Evolutionary conservation across 2,888 invertebrate genomes (phyloP).

Genomic region (Nematopogon swammerdamellus): DNA sequence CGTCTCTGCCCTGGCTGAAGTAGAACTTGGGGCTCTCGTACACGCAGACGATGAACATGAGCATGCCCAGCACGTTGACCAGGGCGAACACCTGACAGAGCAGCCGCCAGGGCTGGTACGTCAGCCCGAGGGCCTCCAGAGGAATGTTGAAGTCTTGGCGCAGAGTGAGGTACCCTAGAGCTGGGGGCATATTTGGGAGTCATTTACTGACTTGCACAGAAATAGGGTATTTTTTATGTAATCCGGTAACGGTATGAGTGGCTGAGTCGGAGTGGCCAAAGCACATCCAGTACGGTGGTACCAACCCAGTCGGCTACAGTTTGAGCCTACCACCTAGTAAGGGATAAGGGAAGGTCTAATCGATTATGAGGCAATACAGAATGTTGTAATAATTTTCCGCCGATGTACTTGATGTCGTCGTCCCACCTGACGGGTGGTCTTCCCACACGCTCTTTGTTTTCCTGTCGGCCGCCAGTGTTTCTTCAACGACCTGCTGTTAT

Average conservation of each 20-base stretch:
- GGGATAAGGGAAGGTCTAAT: no score
- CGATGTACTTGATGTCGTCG: no score
- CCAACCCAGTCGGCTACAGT: not conserved
- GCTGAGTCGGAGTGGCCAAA: not conserved
- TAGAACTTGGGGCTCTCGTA: conserved; percentile 79
- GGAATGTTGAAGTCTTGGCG: not conserved
- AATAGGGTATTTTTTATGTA: not conserved
- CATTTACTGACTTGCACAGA: not conserved
- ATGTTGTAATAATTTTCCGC: no score
- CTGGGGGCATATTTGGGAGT: not conserved
- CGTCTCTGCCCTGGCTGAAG: conserved; percentile 50
- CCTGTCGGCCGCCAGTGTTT: no score
- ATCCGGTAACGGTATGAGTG: not conserved
- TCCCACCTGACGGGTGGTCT: no score
- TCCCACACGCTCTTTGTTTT: no score
- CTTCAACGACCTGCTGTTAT: no score
- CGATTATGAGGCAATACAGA: no score
- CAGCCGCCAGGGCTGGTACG: conserved; percentile 25
- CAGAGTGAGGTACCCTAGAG: not conserved
- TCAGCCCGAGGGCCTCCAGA: not conserved
- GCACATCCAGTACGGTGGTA: not conserved
- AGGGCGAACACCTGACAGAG: conserved; percentile 54
- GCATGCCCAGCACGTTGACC: conserved; percentile 46
- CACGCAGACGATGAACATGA: conserved; percentile 39
- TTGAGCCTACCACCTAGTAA: no score